A percentile compares a stretch with the other conserved stretches of the same genome.
Conservation (phyloP, 2,888 invertebrate genomes). For the Mesorhabditis spiculigera region DNA sequence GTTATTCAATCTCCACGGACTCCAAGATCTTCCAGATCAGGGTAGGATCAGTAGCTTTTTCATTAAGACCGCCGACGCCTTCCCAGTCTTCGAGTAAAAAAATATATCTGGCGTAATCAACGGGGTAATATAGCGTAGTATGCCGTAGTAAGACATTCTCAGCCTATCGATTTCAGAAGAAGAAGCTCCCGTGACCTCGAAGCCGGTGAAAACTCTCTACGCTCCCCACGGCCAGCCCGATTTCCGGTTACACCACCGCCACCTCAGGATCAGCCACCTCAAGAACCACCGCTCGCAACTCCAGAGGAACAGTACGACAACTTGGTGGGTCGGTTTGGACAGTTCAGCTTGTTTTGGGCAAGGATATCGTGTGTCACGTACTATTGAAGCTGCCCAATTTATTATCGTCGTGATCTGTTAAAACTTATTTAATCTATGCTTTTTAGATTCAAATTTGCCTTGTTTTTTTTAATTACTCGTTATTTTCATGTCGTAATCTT, state of each 20-base stretch:
- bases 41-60: not conserved
- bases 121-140: too few relatives aligned
- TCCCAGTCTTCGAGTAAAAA: too few relatives aligned
- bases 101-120: too few relatives aligned
- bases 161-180: too few relatives aligned
- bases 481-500: too few relatives aligned
- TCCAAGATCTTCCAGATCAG: not conserved
- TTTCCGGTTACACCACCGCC: not conserved
- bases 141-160: too few relatives aligned
- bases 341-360: not conserved
- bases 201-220: not conserved
- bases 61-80: not conserved
- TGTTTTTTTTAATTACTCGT: too few relatives aligned
- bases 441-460: too few relatives aligned
- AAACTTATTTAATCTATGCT: too few relatives aligned
- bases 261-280: not conserved
- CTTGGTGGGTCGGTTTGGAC: not conserved
- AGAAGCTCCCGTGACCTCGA: not conserved
- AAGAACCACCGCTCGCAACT: not conserved
- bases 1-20: not conserved
- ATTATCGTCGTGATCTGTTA: too few relatives aligned
- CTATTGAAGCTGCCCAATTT: not conserved
- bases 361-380: not conserved
- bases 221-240: not conserved
- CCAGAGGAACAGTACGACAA: not conserved